Evolutionary conservation across 1,140 invertebrate genomes (phyloP).

Genomic region (Nomia melanderi): DNA sequence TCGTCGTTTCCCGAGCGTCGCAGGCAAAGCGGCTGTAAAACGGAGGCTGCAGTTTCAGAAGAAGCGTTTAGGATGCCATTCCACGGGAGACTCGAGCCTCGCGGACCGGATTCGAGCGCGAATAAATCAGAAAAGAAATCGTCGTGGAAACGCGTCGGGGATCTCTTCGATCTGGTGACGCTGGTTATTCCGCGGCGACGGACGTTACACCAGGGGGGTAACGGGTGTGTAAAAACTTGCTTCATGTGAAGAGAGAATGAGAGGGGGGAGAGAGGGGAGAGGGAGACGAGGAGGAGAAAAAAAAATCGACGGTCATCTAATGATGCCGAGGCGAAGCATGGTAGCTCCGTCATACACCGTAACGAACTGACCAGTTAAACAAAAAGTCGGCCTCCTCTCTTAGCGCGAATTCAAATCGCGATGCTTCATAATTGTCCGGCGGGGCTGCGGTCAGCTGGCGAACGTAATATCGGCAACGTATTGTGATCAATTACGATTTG

Average conservation of each 20-base stretch:
- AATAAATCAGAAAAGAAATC: slow-evolving; percentile 31
- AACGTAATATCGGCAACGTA: neutral
- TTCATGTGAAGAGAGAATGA: slow-evolving; percentile 17
- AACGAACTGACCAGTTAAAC: slow-evolving; percentile 20
- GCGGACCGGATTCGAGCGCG: slow-evolving; percentile 3
- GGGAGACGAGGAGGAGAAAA: too few relatives aligned
- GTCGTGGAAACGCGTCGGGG: slow-evolving; percentile 12
- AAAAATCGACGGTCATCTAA: slow-evolving; percentile 39
- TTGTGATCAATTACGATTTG: slow-evolving; percentile 1
- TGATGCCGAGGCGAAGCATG: slow-evolving; percentile 20
- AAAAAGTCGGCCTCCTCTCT: slow-evolving; percentile 15
- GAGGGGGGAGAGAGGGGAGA: too few relatives aligned
- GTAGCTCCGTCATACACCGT: slow-evolving; percentile 14
- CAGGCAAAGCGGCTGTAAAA: neutral
- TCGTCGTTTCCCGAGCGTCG: neutral
- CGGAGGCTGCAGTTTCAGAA: neutral
- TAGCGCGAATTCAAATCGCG: slow-evolving; percentile 34
- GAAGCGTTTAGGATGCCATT: slow-evolving; percentile 4
- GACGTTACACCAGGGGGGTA: slow-evolving; percentile 24
- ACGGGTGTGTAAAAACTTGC: slow-evolving; percentile 30
- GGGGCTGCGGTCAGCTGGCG: neutral
- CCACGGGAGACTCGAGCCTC: neutral
- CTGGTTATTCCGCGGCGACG: slow-evolving; percentile 7
- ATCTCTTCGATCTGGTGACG: slow-evolving; percentile 12
- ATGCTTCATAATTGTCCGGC: neutral